Percentiles rank a stretch among this genome's conserved stretches.
Evolutionary conservation across 1,140 invertebrate species (phyloP).

Genomic region (Calycopis cecrops): DNA sequence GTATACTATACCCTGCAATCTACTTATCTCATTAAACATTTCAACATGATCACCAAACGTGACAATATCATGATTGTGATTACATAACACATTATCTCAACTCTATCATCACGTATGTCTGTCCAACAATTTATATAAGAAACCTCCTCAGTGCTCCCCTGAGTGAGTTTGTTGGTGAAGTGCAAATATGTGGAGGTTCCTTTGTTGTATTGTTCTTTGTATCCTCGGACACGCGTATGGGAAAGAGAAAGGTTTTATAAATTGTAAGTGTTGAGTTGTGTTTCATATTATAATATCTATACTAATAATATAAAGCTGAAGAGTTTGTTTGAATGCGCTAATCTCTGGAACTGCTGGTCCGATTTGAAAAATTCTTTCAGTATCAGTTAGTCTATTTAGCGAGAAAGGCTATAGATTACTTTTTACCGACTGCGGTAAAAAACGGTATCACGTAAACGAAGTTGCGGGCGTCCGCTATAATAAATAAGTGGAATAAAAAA

Average conservation of each 20-base stretch:
- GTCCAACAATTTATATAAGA: conserved; percentile 8
- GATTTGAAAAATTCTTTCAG: no score
- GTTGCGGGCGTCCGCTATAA: no score
- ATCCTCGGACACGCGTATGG: background rate
- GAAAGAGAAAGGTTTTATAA: background rate
- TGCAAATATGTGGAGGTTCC: background rate
- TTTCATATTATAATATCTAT: no score
- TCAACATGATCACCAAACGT: background rate
- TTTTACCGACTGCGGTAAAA: no score
- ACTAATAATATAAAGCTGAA: no score
- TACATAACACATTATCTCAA: background rate
- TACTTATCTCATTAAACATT: background rate
- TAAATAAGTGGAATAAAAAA: no score
- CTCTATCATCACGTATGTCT: background rate
- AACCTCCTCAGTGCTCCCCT: background rate
- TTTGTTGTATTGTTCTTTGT: background rate
- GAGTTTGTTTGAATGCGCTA: no score
- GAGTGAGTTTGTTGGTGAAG: background rate
- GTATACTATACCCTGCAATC: no score
- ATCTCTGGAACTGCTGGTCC: no score
- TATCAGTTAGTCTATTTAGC: no score
- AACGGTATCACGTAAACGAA: no score
- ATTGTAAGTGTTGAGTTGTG: background rate
- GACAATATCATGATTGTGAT: background rate
- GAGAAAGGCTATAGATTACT: no score